phyloP scores from a whole-genome alignment of 1,140 invertebrate species.

The Pseudomyrmex dendroicus region DNA sequence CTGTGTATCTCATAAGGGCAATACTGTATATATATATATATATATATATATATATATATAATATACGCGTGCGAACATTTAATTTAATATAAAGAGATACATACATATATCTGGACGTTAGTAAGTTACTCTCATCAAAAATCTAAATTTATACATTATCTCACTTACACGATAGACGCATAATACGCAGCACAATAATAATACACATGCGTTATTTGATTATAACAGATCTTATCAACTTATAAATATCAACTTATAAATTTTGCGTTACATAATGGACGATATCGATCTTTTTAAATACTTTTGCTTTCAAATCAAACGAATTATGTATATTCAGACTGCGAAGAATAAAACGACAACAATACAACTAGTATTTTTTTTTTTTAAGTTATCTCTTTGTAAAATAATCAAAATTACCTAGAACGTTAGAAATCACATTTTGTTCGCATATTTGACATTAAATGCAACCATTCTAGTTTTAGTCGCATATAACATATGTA shows the following conservation, averaged over 20 bases:
- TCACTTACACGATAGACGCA: constrained; percentile 20
- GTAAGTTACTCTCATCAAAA: constrained; percentile 20
- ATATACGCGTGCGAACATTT: background rate
- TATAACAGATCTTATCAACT: constrained; percentile 23
- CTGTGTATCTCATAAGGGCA: background rate
- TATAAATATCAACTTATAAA: too few species aligned
- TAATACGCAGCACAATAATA: constrained; percentile 4
- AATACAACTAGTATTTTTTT: background rate
- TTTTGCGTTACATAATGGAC: constrained; percentile 32
- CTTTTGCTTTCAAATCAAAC: constrained; percentile 21
- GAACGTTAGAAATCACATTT: background rate
- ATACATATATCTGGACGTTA: background rate
- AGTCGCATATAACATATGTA: background rate
- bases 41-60: too few species aligned
- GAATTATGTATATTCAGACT: background rate
- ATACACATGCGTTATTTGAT: constrained; percentile 44
- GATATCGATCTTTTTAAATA: constrained; percentile 1
- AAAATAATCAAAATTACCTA: background rate
- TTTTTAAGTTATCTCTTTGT: background rate
- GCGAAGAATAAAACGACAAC: background rate
- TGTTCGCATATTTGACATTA: background rate
- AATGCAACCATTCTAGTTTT: background rate
- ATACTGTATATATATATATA: background rate
- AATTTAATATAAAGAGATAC: constrained; percentile 14
- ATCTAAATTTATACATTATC: constrained; percentile 38